A percentile compares a stretch with the other conserved stretches of the same genome.
Conservation (phyloP, 2,797 vertebrate genomes). For the Natrix natrix region DNA sequence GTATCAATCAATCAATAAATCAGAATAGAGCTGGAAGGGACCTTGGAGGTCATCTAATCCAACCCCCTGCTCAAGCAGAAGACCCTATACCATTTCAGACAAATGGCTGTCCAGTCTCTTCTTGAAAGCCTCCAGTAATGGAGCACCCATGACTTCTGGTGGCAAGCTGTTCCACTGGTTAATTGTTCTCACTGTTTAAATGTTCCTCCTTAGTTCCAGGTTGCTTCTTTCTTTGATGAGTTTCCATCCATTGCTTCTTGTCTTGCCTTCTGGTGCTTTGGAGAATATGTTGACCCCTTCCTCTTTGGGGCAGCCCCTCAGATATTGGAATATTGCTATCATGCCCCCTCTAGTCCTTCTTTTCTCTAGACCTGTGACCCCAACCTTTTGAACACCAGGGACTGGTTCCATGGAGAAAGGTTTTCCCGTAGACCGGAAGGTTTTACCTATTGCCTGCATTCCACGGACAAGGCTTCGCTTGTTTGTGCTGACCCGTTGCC, state of each 20-base stretch:
- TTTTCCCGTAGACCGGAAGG: no score
- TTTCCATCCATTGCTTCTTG: background rate
- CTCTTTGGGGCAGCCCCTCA: background rate
- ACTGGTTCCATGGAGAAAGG: no score
- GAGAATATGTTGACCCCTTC: accelerated
- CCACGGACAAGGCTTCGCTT: no score
- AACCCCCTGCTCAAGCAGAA: background rate
- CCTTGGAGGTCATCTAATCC: background rate
- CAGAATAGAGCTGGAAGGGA: background rate
- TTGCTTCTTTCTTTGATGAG: background rate
- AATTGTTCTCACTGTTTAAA: background rate
- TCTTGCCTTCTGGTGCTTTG: background rate
- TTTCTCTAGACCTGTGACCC: background rate
- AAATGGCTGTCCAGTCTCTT: background rate
- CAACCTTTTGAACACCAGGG: no score
- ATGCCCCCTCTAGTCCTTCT: accelerated
- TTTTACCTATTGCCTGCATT: no score
- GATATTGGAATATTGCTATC: accelerated
- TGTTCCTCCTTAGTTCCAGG: background rate
- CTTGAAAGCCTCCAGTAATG: background rate
- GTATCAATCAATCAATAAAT: background rate
- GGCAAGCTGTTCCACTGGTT: background rate
- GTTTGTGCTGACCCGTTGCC: no score
- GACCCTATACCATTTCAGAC: background rate
- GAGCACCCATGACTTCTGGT: background rate